Conservation (phyloP, 2,113 vertebrate genomes). For the Axis porcinus region DNA sequence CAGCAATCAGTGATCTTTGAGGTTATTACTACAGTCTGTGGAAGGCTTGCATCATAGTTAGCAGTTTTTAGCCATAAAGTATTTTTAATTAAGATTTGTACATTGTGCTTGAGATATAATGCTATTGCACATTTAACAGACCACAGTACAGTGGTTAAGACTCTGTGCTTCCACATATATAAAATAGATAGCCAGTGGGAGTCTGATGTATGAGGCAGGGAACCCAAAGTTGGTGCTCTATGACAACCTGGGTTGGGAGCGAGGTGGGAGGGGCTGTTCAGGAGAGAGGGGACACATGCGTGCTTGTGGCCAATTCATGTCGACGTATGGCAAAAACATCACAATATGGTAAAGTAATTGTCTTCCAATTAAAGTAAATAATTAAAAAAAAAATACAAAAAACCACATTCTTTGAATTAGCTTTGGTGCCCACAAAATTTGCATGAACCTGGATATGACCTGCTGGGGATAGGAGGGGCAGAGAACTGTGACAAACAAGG, state of each 20-base stretch:
- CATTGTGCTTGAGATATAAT: not conserved
- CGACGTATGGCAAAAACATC: not conserved
- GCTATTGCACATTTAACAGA: not conserved
- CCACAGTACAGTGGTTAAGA: not conserved
- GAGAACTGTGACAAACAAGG: not conserved
- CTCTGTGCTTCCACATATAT: not conserved
- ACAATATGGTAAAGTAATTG: not conserved
- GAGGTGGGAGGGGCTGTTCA: not conserved
- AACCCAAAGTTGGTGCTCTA: not conserved
- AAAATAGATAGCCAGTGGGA: not conserved
- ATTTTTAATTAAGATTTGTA: not conserved
- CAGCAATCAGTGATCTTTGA: not conserved
- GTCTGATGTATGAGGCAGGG: not conserved
- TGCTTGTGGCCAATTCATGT: not conserved
- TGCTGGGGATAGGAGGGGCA: not conserved
- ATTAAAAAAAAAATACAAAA: not conserved
- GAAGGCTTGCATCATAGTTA: not conserved
- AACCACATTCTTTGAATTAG: not conserved
- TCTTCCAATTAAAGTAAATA: not conserved
- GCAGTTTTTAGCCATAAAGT: not conserved
- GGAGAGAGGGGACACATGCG: not conserved
- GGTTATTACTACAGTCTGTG: not conserved
- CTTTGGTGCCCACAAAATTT: fast-evolving
- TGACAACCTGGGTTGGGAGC: not conserved
- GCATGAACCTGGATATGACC: not conserved